Evolutionary conservation across 2,113 vertebrate genomes (phyloP).

Genomic region (Macquaria australasica): DNA sequence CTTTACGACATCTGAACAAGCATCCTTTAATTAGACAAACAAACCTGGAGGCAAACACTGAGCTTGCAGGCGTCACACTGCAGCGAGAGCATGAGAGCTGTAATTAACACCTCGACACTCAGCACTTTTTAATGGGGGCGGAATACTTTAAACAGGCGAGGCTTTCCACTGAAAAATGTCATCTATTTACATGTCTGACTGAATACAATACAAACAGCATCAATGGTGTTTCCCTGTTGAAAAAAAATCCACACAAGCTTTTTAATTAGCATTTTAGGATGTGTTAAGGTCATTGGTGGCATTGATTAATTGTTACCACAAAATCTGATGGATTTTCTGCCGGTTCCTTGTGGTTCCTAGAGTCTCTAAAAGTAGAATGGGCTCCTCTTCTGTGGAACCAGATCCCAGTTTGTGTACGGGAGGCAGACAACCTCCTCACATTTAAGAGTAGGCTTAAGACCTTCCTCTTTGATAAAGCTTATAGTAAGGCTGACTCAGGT

Average conservation of each 20-base stretch:
- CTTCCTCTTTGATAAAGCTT: too few relatives aligned
- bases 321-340: background rate
- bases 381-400: too few relatives aligned
- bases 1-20: background rate
- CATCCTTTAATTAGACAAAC: conserved; percentile 14
- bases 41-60: background rate
- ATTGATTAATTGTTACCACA: background rate
- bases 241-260: background rate
- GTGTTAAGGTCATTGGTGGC: background rate
- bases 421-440: too few relatives aligned
- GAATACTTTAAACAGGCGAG: background rate
- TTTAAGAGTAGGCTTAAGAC: too few relatives aligned
- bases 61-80: background rate
- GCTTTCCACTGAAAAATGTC: background rate
- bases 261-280: too few relatives aligned
- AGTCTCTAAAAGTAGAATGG: too few relatives aligned
- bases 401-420: too few relatives aligned
- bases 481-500: too few relatives aligned
- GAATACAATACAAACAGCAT: background rate
- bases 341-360: too few relatives aligned
- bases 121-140: background rate
- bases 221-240: background rate
- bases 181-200: background rate
- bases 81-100: background rate
- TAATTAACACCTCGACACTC: conserved; percentile 26